These are phyloP conservation scores for Melanotaenia parkinsoni DNA, from an alignment of 2,797 vertebrate genomes.

Conservation along the genomic window DNA sequence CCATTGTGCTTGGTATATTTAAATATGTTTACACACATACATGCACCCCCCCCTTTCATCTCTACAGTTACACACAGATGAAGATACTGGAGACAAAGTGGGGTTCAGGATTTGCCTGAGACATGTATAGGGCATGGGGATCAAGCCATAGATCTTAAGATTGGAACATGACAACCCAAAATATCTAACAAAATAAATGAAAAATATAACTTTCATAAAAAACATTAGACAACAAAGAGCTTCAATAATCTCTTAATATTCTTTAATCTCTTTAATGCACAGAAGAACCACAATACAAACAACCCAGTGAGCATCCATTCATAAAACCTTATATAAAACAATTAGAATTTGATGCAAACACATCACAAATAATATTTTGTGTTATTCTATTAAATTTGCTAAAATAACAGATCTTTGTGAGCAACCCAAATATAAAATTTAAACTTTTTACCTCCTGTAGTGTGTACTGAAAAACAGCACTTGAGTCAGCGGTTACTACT, in stretches of 20 bases:
- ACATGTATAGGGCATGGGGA: background rate
- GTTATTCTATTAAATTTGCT: background rate
- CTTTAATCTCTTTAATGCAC: background rate
- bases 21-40: background rate
- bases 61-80: background rate
- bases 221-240: background rate
- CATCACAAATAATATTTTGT: background rate
- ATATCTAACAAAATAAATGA: background rate
- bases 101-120: background rate
- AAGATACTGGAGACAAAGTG: background rate
- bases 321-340: background rate
- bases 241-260: background rate
- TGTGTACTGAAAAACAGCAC: constrained; percentile 88
- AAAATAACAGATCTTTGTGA: background rate
- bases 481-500: constrained; percentile 84
- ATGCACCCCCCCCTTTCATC: no score
- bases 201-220: background rate
- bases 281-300: background rate
- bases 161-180: background rate
- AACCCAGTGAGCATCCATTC: background rate
- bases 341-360: background rate
- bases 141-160: background rate
- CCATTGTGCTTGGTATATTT: background rate
- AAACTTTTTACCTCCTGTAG: constrained; percentile 82
- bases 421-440: background rate